Base-by-base conservation (phyloP, 2,113 vertebrate genomes). In the Rissa tridactyla region DNA sequence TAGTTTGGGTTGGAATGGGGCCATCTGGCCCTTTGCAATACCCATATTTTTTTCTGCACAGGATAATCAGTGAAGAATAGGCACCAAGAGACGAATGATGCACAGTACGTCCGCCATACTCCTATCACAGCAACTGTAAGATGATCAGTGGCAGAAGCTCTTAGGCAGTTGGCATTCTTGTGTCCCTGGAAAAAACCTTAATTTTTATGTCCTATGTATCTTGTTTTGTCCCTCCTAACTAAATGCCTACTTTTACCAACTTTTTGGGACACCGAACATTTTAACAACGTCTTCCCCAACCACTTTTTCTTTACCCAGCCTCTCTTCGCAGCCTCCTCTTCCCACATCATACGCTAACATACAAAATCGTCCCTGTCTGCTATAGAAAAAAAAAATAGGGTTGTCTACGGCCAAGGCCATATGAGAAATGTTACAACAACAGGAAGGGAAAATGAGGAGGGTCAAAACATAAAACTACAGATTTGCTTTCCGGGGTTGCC, bases 301-400 rank as follows among this genome's bases (percentile, higher is more conserved):
- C n/a, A 26, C 32, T 82, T 85, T 64, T 15, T 69, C 34, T 69
- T 44, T n/a, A n/a, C 18, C 11, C 34, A 76, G 10, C 23, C 0
- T 2, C 6, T 58, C 19, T 84, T 66, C 6, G 6, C 42, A 79
- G 42, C 52, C 36, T 82, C 15, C 23, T 62, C 27, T 72, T 90
- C 49, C 36, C 19, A 51, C 0, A 0, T 57, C n/a, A 34, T 17
- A 3, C 10, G 7, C 20, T 79, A 55, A 68, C 19, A 40, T 19
- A 32, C 65, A 6, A 21, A 90, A 73, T 71, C 25, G 19, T 49
- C 46, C 18, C 49, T 36, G n/a, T 32, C 61, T 93, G 36, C 58
- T 49, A 23, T 1, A 3, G 21, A 69, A 49, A 19, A 82, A 71
- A 36, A 38, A 55, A 15, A 9, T 0, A 38, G 0, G 1, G 9